Evolutionary conservation across 2,113 vertebrate species (phyloP).

Genomic region (Gadus chalcogrammus): DNA sequence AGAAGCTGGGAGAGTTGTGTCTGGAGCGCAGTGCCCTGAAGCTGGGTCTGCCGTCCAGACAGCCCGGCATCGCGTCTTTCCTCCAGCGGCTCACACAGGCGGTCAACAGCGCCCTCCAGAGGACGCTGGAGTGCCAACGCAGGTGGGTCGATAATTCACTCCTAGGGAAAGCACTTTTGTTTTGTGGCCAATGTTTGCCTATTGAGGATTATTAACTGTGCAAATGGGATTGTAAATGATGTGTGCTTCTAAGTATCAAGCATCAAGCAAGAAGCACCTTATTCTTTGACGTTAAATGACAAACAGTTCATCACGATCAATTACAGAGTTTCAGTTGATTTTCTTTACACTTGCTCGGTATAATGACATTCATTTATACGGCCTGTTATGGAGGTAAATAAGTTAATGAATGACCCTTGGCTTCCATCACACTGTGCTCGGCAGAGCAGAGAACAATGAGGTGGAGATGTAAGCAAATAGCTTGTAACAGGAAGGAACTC

Average conservation of each 20-base stretch:
- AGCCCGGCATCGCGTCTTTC: slow-evolving; percentile 75
- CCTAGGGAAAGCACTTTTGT: neutral
- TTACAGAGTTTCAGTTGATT: too few relatives aligned
- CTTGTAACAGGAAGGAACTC: slow-evolving; percentile 53
- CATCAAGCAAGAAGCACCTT: too few relatives aligned
- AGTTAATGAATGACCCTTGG: neutral
- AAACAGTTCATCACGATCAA: too few relatives aligned
- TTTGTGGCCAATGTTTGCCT: too few relatives aligned
- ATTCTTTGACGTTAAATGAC: too few relatives aligned
- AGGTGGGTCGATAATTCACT: slow-evolving; percentile 44
- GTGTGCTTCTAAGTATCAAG: too few relatives aligned
- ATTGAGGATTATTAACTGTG: too few relatives aligned
- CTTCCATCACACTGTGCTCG: neutral
- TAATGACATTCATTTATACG: too few relatives aligned
- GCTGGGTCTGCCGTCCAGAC: slow-evolving; percentile 81
- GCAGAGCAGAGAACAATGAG: neutral
- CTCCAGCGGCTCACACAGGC: slow-evolving; percentile 72
- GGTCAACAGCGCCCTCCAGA: slow-evolving; percentile 65
- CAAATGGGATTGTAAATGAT: too few relatives aligned
- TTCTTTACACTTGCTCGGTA: too few relatives aligned
- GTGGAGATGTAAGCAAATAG: slow-evolving; percentile 30
- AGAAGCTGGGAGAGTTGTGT: slow-evolving; percentile 80
- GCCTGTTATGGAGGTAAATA: too few relatives aligned
- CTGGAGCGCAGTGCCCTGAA: slow-evolving; percentile 70
- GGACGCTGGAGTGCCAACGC: slow-evolving; percentile 40